These are phyloP conservation scores for Catostomus latipinnis DNA, from an alignment of 2,797 vertebrate genomes.

Conservation along the genomic window DNA sequence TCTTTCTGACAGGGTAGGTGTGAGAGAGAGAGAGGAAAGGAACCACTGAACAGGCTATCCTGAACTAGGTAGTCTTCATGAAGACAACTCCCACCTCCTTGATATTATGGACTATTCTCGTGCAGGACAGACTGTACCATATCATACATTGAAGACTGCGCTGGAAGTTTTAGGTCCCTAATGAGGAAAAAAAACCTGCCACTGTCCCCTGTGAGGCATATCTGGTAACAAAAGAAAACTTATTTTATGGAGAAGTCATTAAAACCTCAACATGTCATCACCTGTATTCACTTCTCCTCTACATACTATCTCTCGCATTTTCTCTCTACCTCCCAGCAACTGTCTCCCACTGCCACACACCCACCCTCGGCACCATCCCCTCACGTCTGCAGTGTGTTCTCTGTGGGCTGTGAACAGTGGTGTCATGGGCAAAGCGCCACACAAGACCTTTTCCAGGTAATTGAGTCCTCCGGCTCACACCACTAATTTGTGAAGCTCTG, in stretches of 20 bases:
- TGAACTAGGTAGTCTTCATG: constrained; percentile 66
- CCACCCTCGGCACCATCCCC: constrained; percentile 8
- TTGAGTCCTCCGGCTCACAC: constrained; percentile 79
- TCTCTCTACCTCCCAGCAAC: constrained; percentile 19
- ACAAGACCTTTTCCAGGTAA: constrained; percentile 67
- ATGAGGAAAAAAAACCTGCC: constrained; percentile 45
- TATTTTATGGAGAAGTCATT: constrained; percentile 48
- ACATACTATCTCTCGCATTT: constrained; percentile 1
- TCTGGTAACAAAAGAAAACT: constrained; percentile 54
- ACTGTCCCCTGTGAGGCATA: constrained; percentile 49
- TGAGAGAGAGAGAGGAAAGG: neutral
- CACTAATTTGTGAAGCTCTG: constrained; percentile 77
- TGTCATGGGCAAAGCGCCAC: constrained; percentile 64
- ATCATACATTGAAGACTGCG: constrained; percentile 32
- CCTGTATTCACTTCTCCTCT: constrained; percentile 61
- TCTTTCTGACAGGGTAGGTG: constrained; percentile 5
- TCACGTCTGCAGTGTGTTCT: constrained; percentile 42
- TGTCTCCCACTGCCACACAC: constrained; percentile 5
- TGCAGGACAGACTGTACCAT: constrained; percentile 46
- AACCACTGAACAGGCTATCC: constrained; percentile 62
- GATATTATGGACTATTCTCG: constrained; percentile 71
- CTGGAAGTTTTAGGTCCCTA: constrained; percentile 31
- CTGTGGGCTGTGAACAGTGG: constrained; percentile 64
- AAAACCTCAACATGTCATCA: constrained; percentile 67
- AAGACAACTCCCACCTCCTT: constrained; percentile 69